Evolutionary conservation across 2,888 invertebrate species (phyloP), one percentile per base, ranked within the genome.

Genomic region (Polyommatus iphigenia): DNA sequence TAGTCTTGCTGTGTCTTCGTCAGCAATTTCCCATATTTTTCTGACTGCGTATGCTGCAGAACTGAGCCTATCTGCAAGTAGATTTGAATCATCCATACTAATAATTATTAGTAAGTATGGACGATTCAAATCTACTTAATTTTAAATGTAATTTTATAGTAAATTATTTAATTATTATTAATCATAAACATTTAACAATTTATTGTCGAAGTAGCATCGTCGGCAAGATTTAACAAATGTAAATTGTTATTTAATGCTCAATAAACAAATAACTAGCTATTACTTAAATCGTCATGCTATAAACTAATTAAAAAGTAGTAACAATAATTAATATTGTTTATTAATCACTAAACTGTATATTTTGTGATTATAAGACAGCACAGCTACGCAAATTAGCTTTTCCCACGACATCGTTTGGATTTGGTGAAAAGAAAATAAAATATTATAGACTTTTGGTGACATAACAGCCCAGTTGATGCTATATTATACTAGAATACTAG

Each of bases 201-300:
- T 67, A 18, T 13, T 15, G 29, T 29, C 29, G 18, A n/a, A 41
- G 57, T 54, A 62, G 41, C 62, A 72, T 41, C 8, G 46, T 46
- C 72, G n/a, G 78, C 76, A 50, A 77, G 78, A 76, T 36, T 5
- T 32, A 46, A 76, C 76, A 76, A 76, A 67, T 32, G 6, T 67
- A 32, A 67, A 67, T 67, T 67, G 67, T 67, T 18, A 67, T 67
- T 67, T 32, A 67, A 67, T 29, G 67, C 67, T 67, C 67, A 67
- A 67, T 67, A 67, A 67, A 32, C 29, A 67, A 67, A 32, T 67
- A 62, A 67, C 62, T 67, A 13, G 20, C 67, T 20, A 62, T 18
- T 59, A 20, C 54, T 57, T 54, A n/a, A 77, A 24, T 73, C 57
- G 24, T 77, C 67, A 32, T 67, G 67, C 67, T 67, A 6, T 67